Conservation (phyloP, 2,113 vertebrate species). For the Phyllostomus discolor region DNA sequence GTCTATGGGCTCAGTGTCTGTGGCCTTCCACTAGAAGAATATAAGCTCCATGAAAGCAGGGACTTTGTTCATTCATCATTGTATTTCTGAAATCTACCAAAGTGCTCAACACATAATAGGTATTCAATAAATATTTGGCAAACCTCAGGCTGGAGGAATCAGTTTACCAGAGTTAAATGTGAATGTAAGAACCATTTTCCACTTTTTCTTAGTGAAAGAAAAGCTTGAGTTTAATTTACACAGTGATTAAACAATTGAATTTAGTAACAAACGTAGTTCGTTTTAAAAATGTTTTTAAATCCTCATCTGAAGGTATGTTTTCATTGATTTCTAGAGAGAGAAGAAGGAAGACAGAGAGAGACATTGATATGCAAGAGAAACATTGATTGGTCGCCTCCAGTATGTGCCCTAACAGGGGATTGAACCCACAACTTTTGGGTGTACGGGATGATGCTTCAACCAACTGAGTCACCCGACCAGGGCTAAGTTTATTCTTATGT, state of each 20-base stretch:
- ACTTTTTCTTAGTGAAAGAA: constrained; percentile 24
- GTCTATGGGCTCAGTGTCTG: not conserved
- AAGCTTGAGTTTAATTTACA: constrained; percentile 27
- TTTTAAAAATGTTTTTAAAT: too few relatives aligned
- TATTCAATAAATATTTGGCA: constrained; percentile 12
- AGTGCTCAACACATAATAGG: not conserved
- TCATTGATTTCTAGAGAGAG: too few relatives aligned
- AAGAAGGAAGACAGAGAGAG: too few relatives aligned
- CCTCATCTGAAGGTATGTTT: too few relatives aligned
- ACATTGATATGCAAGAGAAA: too few relatives aligned
- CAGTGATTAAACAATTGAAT: constrained; percentile 23
- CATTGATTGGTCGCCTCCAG: too few relatives aligned
- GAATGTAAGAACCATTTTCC: not conserved
- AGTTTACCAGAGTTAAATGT: not conserved
- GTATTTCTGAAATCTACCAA: not conserved
- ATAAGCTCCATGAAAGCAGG: not conserved
- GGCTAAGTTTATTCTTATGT: not conserved
- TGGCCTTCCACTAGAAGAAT: not conserved
- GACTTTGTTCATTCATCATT: not conserved
- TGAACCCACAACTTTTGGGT: too few relatives aligned
- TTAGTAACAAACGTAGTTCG: not conserved
- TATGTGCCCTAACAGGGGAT: too few relatives aligned
- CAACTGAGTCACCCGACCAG: too few relatives aligned
- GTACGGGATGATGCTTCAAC: too few relatives aligned
- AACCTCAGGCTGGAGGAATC: not conserved